Conservation (phyloP, 1,140 invertebrate genomes). For the Bicyclus anynana region DNA sequence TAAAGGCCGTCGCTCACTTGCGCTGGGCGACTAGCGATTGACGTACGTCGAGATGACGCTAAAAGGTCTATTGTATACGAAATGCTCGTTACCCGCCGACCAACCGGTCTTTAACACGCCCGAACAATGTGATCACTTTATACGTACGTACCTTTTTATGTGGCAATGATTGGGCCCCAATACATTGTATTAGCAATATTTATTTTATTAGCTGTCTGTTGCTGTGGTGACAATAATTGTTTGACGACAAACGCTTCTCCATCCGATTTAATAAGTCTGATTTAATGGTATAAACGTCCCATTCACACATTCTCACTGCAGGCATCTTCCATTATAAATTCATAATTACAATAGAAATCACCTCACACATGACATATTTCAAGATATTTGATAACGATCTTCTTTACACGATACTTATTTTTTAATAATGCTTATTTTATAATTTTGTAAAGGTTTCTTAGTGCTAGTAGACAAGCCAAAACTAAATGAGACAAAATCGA, state of each 20-base stretch:
- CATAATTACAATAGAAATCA: too few relatives aligned
- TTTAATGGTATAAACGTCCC: neutral
- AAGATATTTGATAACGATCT: too few relatives aligned
- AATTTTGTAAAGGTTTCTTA: too few relatives aligned
- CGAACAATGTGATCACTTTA: constrained; percentile 68
- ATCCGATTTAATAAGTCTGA: neutral
- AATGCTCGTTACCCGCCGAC: constrained; percentile 64
- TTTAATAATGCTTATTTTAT: too few relatives aligned
- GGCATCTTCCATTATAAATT: too few relatives aligned
- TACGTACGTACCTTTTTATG: constrained; percentile 30
- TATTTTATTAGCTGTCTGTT: neutral
- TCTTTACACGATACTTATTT: too few relatives aligned
- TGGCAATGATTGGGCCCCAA: neutral
- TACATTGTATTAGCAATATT: constrained; percentile 1
- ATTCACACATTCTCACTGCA: too few relatives aligned
- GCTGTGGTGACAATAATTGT: neutral
- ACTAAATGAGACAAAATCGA: too few relatives aligned
- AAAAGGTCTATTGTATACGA: constrained; percentile 76
- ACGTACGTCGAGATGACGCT: constrained; percentile 68
- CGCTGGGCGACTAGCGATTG: constrained; percentile 54
- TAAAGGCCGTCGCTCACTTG: constrained; percentile 50
- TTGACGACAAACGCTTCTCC: neutral
- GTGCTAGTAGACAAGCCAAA: too few relatives aligned
- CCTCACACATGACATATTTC: too few relatives aligned
- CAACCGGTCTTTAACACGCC: constrained; percentile 73